A percentile compares a stretch with the other conserved stretches of the same genome.
phyloP scores from a whole-genome alignment of 2,113 vertebrate species.

The Malurus cyaneus region DNA sequence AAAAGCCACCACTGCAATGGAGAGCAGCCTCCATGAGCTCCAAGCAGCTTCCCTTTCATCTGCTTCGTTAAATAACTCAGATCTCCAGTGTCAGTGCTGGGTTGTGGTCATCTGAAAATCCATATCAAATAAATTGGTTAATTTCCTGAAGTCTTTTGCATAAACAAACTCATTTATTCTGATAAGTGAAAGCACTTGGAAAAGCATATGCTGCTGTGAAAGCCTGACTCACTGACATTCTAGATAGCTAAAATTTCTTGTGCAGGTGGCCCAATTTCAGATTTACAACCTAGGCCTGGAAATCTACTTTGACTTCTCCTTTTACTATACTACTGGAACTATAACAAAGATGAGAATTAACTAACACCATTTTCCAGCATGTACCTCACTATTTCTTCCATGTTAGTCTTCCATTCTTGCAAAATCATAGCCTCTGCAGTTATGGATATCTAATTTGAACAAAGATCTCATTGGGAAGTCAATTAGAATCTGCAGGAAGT shows the following conservation, averaged over 20 bases:
- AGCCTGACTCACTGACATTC: not conserved
- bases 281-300: not conserved
- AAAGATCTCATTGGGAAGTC: not conserved
- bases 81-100: not conserved
- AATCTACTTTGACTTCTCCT: not conserved
- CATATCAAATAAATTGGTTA: not conserved
- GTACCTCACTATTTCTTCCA: not conserved
- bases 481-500: not conserved
- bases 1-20: not conserved
- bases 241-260: not conserved
- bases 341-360: not conserved
- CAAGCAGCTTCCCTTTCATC: not conserved
- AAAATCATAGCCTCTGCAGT: not conserved
- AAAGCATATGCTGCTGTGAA: not conserved
- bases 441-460: not conserved
- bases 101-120: not conserved
- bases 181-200: not conserved
- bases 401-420: not conserved
- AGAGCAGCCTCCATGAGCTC: too few relatives aligned
- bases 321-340: not conserved
- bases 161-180: not conserved
- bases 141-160: not conserved
- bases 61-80: not conserved
- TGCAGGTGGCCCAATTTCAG: not conserved
- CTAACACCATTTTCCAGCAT: not conserved